These are phyloP conservation scores for Periophthalmus modestus DNA, from an alignment of 2,113 vertebrate species.

Conservation along the genomic window DNA sequence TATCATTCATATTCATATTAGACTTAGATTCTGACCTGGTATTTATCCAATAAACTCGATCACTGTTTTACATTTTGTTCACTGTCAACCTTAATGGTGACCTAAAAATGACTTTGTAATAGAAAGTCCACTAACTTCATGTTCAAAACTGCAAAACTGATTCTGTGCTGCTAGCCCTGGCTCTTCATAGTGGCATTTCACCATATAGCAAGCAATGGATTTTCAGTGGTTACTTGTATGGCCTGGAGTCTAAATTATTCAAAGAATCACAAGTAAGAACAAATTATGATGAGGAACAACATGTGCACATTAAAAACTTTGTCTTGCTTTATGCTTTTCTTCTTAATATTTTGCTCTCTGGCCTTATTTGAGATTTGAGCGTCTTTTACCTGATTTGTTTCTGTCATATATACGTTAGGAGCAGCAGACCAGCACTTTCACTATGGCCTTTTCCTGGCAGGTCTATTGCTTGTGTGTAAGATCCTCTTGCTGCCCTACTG, in stretches of 20 bases:
- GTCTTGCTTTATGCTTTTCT: too few relatives aligned
- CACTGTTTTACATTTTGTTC: neutral
- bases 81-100: neutral
- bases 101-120: neutral
- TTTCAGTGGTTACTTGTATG: neutral
- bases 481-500: constrained; percentile 53
- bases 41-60: neutral
- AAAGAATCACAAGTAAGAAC: too few relatives aligned
- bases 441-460: constrained; percentile 39
- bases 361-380: neutral
- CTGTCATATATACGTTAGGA: neutral
- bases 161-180: too few relatives aligned
- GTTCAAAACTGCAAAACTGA: too few relatives aligned
- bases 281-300: too few relatives aligned
- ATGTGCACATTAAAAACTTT: too few relatives aligned
- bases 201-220: neutral
- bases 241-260: too few relatives aligned
- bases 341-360: too few relatives aligned
- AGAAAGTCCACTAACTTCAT: too few relatives aligned
- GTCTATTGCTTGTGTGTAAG: constrained; percentile 37
- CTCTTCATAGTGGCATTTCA: too few relatives aligned
- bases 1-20: too few relatives aligned
- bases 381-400: neutral
- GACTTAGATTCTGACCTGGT: too few relatives aligned
- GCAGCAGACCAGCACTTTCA: neutral